These are phyloP conservation scores for Ceratina calcarata DNA, from an alignment of 1,140 invertebrate species.

Conservation along the genomic window DNA sequence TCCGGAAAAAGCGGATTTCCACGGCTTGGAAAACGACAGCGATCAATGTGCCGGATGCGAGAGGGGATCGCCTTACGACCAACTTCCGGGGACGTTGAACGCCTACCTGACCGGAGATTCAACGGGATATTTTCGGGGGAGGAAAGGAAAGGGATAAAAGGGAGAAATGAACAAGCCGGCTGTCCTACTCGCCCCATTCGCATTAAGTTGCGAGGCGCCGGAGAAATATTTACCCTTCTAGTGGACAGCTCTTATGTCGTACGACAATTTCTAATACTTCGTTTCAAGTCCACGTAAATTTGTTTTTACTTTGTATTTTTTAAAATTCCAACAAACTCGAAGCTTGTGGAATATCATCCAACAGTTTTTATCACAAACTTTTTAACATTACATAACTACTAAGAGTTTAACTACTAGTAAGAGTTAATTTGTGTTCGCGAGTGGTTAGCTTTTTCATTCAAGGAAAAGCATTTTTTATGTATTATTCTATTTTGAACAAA, in stretches of 20 bases:
- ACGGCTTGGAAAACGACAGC: slow-evolving; percentile 15
- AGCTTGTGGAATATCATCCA: too few species aligned
- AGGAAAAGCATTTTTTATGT: too few species aligned
- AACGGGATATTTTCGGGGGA: not conserved
- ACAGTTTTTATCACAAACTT: too few species aligned
- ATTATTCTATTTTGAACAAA: too few species aligned
- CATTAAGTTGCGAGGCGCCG: not conserved
- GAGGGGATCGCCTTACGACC: slow-evolving; percentile 54
- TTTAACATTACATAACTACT: too few species aligned
- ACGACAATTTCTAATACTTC: not conserved
- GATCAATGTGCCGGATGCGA: slow-evolving; percentile 55
- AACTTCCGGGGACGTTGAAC: slow-evolving; percentile 56
- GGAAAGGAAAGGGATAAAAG: slow-evolving; percentile 19
- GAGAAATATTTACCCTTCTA: slow-evolving; percentile 41
- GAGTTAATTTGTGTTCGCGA: too few species aligned
- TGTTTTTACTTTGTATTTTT: too few species aligned
- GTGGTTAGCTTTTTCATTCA: too few species aligned
- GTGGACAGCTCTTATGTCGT: not conserved
- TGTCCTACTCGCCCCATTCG: slow-evolving; percentile 30
- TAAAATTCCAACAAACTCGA: too few species aligned
- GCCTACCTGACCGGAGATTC: slow-evolving; percentile 34
- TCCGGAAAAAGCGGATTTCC: slow-evolving; percentile 64
- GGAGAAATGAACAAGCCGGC: slow-evolving; percentile 28
- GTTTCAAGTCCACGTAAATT: too few species aligned
- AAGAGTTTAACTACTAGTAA: too few species aligned